Base-by-base conservation (phyloP, 2,888 invertebrate species). In the Criorhina ranunculi region DNA sequence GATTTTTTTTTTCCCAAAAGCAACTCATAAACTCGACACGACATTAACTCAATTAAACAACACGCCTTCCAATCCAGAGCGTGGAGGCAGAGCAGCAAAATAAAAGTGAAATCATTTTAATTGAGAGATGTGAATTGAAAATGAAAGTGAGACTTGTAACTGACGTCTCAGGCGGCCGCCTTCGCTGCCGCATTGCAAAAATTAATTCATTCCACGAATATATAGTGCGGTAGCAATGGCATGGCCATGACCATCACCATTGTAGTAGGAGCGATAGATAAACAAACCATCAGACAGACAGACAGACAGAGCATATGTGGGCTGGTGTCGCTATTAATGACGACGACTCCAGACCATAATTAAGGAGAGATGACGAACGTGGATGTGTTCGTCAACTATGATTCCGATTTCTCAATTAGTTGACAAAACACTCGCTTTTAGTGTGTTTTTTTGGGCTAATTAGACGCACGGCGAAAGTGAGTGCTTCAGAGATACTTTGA, bases 91-190 rank as follows among this genome's bases (percentile, higher is more conserved):
- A 57, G 8, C 24, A 24, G 24, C 9, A 31, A 24, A 29, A 19
- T 6, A 40, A 82, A 77, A 85, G 75, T 85, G 85, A 85, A 85
- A 85, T 66, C 66, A 85, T 76, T 85, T 80, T 85, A 75, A 85
- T 85, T 80, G 85, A 85, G 55, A 76, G 75, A 70, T 60, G n/a
- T n/a, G 64, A 70, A 79, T 59, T 80, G 70, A 85, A 85, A 85
- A 85, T 59, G 85, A 85, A 85, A 85, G 85, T 80, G 75, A 78
- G 69, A 49, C 42, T n/a, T 57, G 75, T 53, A 69, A 59, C 42
- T 67, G 66, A 37, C 42, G 33, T 42, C 44, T 44, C 37, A 75
- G 49, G 12, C 57, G 66, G 49, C 19, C 57, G 66, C 66, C 37
- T 51, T 33, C 49, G 4, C 42, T 57, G 31, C 57, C 51, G 67